Base-by-base conservation (phyloP, 2,797 vertebrate genomes). In the Molossus alvarezi region DNA sequence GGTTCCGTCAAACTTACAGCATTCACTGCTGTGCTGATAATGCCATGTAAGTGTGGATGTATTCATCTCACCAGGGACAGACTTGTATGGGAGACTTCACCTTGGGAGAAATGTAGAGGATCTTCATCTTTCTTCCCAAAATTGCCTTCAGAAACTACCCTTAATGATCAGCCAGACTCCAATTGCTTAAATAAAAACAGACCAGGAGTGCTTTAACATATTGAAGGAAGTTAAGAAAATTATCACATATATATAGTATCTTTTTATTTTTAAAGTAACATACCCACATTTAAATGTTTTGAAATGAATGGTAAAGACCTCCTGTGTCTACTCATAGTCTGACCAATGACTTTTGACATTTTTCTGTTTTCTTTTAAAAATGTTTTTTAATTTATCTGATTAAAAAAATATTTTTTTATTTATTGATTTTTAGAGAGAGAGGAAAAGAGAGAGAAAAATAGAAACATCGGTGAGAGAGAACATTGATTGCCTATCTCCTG, bases 281-380 rank as follows among this genome's bases (percentile, higher is more conserved):
- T 67, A 92, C 79, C 33, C 21, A 55, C 58, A 62, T 67, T 97
- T 45, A 83, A 48, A 92, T 83, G 90, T 60, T 51, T 55, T 60
- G 25, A 92, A 90, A 72, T 67, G 8, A 20, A 18, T 51, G 23
- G n/a, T 41, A 72, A 80, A 82, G n/a, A 72, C 76, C 9, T 57
- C 51, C 2, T 27, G 17, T 13, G 11, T 82, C 62, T 90, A 83
- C 9, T n/a, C 13, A 29, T 29, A 25, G 41, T 95, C 48, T 82
- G 90, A 51, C 20, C 13, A 4, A 11, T 79, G 53, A 77, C 6
- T 86, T 62, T 37, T 37, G 57, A 37, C 20, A 58, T 72, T 67
- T 90, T 93, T 48, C 11, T 71, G 33, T 92, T 90, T 90, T 62
- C 86, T 4, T 69, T 77, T 77, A 23, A 80, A 92, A 85, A 37